Base-by-base conservation (phyloP, 1,140 invertebrate species). In the Drosophila baimaii region DNA sequence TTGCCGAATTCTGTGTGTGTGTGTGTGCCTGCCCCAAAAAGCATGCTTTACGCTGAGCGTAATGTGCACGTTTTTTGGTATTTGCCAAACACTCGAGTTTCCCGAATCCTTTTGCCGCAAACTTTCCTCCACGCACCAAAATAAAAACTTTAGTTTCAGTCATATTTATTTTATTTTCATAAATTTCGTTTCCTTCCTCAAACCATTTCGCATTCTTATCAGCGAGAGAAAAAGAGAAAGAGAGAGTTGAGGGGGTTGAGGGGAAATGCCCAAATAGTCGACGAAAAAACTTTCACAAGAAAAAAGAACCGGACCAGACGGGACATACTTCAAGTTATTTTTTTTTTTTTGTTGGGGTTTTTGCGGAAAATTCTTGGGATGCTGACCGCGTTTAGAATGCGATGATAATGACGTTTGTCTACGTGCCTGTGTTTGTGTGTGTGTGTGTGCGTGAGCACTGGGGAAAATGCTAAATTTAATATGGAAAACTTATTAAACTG, bases 401-500 rank as follows among this genome's bases (percentile, higher is more conserved):
- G 55, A 47, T 66, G 55, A 62, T 72, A 65, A 66, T 75, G 73
- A 77, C 31, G 69, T 51, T 59, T 25, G 63, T 56, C 62, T 51
- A 76, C 43, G 61, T 66, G 69, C 33, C 23, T 51, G 23, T 49
- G 47, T 51, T 17, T 49, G 47, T 46, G 13, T 49, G n/a, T 44
- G 19, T 49, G 31, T 37, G 33, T 33, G 51, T 8, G 21, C 5
- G 15, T n/a, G 17, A 25, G 21, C 31, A 37, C 15, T 49, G 27
- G 35, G 21, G 49, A 75, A 85, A 74, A 74, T 85, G 41, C 47
- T 55, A 49, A 70, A 79, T 80, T 79, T 83, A 77, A 79, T 86
- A 88, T 86, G 76, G 56, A 70, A 88, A 83, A 70, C 65, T 77
- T 88, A 86, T 88, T 86, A 79, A 85, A 69, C 73, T 77, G 61